A percentile compares a stretch with the other conserved stretches of the same genome.
Conservation (phyloP, 1,140 invertebrate genomes). For the Bicyclus anynana region DNA sequence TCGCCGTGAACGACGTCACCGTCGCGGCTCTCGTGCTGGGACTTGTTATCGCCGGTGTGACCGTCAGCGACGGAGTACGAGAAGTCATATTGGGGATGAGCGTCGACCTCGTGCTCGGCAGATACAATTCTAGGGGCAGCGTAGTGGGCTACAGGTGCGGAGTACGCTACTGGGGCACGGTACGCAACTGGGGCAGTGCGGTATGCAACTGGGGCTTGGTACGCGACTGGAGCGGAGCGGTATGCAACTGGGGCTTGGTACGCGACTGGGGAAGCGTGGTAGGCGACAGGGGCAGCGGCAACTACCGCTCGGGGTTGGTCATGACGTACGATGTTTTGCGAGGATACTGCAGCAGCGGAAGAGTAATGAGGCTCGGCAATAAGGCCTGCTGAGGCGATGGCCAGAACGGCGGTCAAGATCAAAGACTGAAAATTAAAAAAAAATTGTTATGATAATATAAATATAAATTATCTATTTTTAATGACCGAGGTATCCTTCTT, state of each 20-base stretch:
- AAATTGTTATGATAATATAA: no score
- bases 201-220: neutral
- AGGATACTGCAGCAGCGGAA: slow-evolving; percentile 28
- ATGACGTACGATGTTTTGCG: slow-evolving; percentile 8
- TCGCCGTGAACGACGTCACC: slow-evolving; percentile 74
- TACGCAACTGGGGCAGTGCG: slow-evolving; percentile 40
- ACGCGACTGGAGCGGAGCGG: neutral
- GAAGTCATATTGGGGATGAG: slow-evolving; percentile 37
- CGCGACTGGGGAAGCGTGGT: neutral
- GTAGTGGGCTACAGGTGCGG: slow-evolving; percentile 60
- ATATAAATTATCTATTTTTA: no score
- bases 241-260: neutral
- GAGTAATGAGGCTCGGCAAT: slow-evolving; percentile 42
- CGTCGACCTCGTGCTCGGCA: slow-evolving; percentile 13
- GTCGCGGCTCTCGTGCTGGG: slow-evolving; percentile 48
- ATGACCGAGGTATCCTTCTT: no score
- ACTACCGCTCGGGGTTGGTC: slow-evolving; percentile 19
- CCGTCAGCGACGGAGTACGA: slow-evolving; percentile 35
- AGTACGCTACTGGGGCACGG: slow-evolving; percentile 56
- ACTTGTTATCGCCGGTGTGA: slow-evolving; percentile 38
- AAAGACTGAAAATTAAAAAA: slow-evolving; percentile 36
- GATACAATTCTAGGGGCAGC: slow-evolving; percentile 37
- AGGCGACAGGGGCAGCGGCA: slow-evolving; percentile 13
- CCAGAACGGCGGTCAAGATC: slow-evolving; percentile 47
- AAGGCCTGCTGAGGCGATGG: slow-evolving; percentile 47